These are phyloP conservation scores for Varecia variegata DNA, from an alignment of 2,797 vertebrate species.

Conservation along the genomic window DNA sequence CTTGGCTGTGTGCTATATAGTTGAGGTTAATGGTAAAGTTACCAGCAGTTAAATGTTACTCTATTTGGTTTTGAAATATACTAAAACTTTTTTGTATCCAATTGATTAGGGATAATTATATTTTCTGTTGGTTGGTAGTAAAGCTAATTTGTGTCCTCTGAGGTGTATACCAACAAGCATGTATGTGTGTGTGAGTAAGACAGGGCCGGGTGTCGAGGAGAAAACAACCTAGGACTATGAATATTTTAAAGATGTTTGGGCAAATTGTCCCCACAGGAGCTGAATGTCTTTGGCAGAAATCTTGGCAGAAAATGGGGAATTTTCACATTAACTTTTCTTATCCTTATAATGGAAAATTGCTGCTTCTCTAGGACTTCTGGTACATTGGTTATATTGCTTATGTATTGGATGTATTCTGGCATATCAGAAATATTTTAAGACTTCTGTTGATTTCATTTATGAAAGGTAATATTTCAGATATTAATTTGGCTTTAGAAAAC, in stretches of 20 bases:
- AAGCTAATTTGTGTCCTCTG: not conserved
- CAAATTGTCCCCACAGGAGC: not conserved
- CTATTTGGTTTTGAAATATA: not conserved
- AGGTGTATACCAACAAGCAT: not conserved
- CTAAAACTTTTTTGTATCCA: not conserved
- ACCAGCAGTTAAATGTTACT: not conserved
- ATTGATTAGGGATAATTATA: not conserved
- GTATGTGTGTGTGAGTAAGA: not conserved
- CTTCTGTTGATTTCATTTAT: not conserved
- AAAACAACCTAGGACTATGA: not conserved
- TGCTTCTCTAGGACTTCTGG: not conserved
- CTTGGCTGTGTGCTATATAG: not conserved
- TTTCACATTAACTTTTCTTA: not conserved
- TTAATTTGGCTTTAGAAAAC: constrained; percentile 8
- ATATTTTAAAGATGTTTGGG: not conserved
- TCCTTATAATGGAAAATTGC: not conserved
- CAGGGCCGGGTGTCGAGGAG: not conserved
- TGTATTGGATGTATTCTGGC: not conserved
- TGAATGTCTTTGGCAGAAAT: not conserved
- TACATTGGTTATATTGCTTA: not conserved
- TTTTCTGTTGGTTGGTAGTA: not conserved
- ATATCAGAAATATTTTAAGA: not conserved
- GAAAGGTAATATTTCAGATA: not conserved
- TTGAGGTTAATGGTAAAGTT: not conserved
- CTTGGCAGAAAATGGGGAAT: not conserved